These are phyloP conservation scores for Scolopax mira DNA, from an alignment of 2,113 vertebrate species.

Conservation along the genomic window DNA sequence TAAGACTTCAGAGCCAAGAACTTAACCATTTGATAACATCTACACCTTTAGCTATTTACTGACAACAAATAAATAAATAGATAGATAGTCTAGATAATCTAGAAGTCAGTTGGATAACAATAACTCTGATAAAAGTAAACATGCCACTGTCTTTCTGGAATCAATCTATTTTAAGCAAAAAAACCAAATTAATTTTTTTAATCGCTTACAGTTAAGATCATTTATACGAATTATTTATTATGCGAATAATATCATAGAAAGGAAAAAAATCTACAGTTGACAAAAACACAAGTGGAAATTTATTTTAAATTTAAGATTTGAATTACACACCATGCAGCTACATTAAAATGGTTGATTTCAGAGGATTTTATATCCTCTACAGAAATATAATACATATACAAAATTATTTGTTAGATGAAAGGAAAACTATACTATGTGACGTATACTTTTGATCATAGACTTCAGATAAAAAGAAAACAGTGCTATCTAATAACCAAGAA, in stretches of 20 bases:
- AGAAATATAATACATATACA: not conserved
- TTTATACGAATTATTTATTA: not conserved
- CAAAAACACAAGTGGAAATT: not conserved
- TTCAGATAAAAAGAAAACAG: not conserved
- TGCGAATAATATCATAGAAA: not conserved
- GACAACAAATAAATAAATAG: not conserved
- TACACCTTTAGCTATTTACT: not conserved
- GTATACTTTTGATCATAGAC: not conserved
- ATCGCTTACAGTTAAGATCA: not conserved
- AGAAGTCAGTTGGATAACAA: not conserved
- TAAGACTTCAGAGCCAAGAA: not conserved
- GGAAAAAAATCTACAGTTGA: not conserved
- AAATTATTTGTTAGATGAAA: not conserved
- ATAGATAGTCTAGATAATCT: not conserved
- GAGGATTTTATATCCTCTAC: not conserved
- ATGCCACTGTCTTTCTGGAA: not conserved
- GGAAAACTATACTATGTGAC: not conserved
- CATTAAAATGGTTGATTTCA: not conserved
- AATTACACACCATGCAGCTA: not conserved
- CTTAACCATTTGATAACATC: not conserved
- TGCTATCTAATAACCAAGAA: not conserved
- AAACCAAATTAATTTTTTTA: not conserved
- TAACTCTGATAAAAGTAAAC: not conserved
- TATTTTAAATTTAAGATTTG: not conserved
- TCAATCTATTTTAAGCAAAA: not conserved